phyloP scores from a whole-genome alignment of 2,888 invertebrate species.

The Notocelia uddmanniana region DNA sequence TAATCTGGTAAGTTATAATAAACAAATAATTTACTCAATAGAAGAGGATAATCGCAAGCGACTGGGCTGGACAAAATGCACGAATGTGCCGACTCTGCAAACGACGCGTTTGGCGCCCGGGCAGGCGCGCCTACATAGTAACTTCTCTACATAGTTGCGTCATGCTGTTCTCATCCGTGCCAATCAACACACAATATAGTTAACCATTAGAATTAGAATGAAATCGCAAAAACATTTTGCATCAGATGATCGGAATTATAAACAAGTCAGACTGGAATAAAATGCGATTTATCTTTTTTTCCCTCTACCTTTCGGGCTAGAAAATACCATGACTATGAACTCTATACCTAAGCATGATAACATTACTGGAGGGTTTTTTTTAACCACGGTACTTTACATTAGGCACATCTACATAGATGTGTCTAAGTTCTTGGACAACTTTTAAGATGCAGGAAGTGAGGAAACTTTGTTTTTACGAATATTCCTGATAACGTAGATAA shows the following conservation, averaged over 20 bases:
- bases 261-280: constrained; percentile 7
- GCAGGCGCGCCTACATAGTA: constrained; percentile 45
- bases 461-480: constrained; percentile 29
- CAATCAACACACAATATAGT: constrained; percentile 36
- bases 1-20: not conserved
- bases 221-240: constrained; percentile 61
- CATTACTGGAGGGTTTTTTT: constrained; percentile 29
- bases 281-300: constrained; percentile 1
- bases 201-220: constrained; percentile 44
- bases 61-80: not conserved
- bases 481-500: constrained; percentile 32
- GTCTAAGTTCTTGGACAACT: constrained; percentile 29
- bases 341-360: not conserved
- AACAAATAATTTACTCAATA: not conserved
- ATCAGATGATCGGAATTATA: constrained; percentile 51
- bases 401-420: not conserved
- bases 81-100: constrained; percentile 30
- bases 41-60: not conserved
- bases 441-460: not conserved
- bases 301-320: not conserved
- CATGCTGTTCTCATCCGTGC: constrained; percentile 51
- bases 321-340: constrained; percentile 16
- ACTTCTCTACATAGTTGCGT: constrained; percentile 56
- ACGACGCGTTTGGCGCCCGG: not conserved
- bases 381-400: not conserved